Percentiles rank a stretch among this genome's conserved stretches.
Conservation (phyloP, 2,888 invertebrate genomes). For the Empis livida region DNA sequence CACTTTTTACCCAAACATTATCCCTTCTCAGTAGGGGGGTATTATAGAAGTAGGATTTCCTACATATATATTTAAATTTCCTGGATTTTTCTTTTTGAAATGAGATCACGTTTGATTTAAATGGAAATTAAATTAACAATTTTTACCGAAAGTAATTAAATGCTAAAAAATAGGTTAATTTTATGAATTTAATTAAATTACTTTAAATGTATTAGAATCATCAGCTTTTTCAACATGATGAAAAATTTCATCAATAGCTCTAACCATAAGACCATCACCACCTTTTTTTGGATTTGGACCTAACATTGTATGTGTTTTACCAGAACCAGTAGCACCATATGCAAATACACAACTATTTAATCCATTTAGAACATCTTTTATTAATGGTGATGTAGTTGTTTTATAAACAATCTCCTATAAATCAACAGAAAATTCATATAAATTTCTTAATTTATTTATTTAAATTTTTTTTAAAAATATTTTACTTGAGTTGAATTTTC, state of each 20-base stretch:
- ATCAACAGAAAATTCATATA: not conserved
- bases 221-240: conserved; percentile 29
- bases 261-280: conserved; percentile 35
- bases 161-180: no score
- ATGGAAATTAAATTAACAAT: no score
- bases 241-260: conserved; percentile 36
- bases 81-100: no score
- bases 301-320: conserved; percentile 37
- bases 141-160: no score
- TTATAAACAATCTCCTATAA: conserved; percentile 64
- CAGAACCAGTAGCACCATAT: conserved; percentile 41
- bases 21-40: no score
- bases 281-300: conserved; percentile 32
- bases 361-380: conserved; percentile 74
- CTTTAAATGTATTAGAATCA: conserved; percentile 26
- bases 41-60: no score
- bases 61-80: no score
- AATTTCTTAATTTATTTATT: no score
- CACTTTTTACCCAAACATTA: no score
- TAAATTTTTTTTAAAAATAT: not conserved
- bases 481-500: conserved; percentile 72
- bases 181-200: conserved; percentile 6
- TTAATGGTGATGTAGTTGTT: conserved; percentile 70
- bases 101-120: no score
- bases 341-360: conserved; percentile 95